phyloP scores from a whole-genome alignment of 2,888 invertebrate genomes.

The Nephrotoma guestfalica region DNA sequence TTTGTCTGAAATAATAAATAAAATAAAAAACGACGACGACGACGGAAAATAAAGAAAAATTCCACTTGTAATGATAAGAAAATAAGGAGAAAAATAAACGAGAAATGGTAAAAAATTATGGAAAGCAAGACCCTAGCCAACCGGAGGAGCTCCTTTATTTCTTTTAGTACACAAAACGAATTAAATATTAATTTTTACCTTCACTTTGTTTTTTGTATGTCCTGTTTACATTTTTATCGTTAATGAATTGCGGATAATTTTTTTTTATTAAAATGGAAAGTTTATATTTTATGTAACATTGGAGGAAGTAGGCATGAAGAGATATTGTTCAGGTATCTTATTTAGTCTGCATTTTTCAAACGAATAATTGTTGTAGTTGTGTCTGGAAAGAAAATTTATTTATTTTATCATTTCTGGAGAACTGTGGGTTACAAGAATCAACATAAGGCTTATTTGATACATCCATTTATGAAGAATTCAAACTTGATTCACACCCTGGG shows the following conservation, averaged over 20 bases:
- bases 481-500: too few species aligned
- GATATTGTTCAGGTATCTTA: neutral
- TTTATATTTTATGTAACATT: neutral
- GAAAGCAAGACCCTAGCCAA: neutral
- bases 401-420: neutral
- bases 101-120: neutral
- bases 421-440: too few species aligned
- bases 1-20: neutral
- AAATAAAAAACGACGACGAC: neutral
- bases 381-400: neutral
- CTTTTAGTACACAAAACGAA: neutral
- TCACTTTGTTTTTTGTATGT: neutral
- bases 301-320: neutral
- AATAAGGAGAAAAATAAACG: neutral
- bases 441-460: too few species aligned
- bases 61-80: neutral
- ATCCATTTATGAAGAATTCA: too few species aligned
- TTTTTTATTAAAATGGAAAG: neutral
- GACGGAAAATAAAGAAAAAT: neutral
- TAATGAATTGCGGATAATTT: conserved; percentile 3
- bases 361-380: neutral
- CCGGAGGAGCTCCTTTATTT: neutral
- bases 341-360: neutral
- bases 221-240: conserved; percentile 2
- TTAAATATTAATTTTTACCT: conserved; percentile 1